Conservation (phyloP, 2,113 vertebrate genomes). For the Chinchilla lanigera region DNA sequence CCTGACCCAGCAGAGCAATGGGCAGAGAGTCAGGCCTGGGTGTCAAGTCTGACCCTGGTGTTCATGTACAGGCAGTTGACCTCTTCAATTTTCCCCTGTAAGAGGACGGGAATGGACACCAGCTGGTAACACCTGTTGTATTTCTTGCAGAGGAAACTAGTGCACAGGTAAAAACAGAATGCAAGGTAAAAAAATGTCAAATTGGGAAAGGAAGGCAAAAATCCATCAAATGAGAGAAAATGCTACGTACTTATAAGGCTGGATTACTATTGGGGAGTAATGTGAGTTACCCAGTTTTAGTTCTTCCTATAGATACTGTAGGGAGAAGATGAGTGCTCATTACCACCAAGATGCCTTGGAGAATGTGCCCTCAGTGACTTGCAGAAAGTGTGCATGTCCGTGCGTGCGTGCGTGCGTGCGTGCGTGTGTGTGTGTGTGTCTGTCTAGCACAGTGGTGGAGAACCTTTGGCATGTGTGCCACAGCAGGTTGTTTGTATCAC, state of each 20-base stretch:
- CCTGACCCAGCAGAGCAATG: not conserved
- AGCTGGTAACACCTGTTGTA: not conserved
- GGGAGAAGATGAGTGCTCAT: not conserved
- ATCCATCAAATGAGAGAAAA: constrained; percentile 21
- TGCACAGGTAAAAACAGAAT: not conserved
- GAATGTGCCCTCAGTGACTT: not conserved
- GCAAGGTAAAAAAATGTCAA: not conserved
- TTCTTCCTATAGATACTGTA: not conserved
- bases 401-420: too few relatives aligned
- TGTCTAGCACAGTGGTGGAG: not conserved
- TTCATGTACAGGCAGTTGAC: not conserved
- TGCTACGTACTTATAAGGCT: not conserved
- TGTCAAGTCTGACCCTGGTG: not conserved
- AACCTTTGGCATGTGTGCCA: not conserved
- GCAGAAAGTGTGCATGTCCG: not conserved
- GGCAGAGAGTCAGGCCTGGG: not conserved
- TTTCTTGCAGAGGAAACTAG: not conserved
- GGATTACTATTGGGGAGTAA: not conserved
- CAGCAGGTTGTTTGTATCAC: not conserved
- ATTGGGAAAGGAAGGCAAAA: not conserved
- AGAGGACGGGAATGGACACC: not conserved
- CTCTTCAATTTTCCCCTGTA: not conserved
- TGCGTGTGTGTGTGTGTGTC: not conserved
- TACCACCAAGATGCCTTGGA: not conserved
- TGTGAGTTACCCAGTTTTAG: not conserved